Conservation (phyloP, 2,888 invertebrate genomes). For the Phyto melanocephala region DNA sequence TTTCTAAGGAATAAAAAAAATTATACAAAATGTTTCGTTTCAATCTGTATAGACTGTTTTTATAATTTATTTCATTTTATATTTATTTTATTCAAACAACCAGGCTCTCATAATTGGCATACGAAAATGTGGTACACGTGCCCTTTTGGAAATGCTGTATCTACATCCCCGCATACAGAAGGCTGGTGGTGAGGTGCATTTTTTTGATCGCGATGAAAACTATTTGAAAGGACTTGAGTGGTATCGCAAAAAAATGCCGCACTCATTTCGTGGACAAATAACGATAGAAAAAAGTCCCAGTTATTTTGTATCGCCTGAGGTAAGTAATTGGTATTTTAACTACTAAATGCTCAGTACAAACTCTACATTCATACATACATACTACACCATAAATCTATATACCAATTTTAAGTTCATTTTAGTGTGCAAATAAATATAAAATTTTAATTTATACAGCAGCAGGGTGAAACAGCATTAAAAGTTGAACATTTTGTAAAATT, state of each 20-base stretch:
- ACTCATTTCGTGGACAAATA: conserved; percentile 93
- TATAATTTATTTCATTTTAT: conserved; percentile 11
- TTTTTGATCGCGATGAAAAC: conserved; percentile 96
- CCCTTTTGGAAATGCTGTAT: conserved; percentile 96
- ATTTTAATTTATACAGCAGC: not conserved
- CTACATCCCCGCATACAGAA: conserved; percentile 95
- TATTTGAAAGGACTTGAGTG: conserved; percentile 95
- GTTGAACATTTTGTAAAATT: no score
- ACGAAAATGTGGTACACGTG: conserved; percentile 97
- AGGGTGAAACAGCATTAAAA: no score
- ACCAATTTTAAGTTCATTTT: no score
- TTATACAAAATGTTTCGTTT: not conserved
- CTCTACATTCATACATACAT: no score
- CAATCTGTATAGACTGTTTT: conserved; percentile 46
- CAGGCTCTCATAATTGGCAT: conserved; percentile 96
- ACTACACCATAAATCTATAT: no score
- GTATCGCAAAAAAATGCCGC: conserved; percentile 97
- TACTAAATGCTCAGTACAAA: no score
- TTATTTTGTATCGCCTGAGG: conserved; percentile 97
- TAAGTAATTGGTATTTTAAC: conserved; percentile 78
- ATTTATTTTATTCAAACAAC: not conserved
- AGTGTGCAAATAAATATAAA: conserved; percentile 5
- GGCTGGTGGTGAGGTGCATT: conserved; percentile 96
- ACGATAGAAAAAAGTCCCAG: conserved; percentile 99
- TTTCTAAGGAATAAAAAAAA: not conserved